Evolutionary conservation across 2,888 invertebrate genomes (phyloP), one percentile per base, ranked within the genome.

Genomic region (Chrysolina americana): DNA sequence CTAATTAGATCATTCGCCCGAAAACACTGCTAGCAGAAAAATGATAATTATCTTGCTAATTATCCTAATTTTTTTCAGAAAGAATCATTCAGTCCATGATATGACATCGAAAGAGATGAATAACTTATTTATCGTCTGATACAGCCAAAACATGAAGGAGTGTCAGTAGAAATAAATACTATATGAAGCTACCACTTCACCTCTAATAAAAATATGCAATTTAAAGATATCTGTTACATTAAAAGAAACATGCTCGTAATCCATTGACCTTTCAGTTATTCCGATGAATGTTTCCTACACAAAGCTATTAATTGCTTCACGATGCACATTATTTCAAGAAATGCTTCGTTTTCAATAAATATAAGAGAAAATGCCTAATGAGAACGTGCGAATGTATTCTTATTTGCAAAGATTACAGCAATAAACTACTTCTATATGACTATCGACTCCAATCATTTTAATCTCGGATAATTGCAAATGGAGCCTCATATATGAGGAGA

Each of bases 341-440:
- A 19, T 48, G 23, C 68, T 17, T 19, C 17, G 23, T 63, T 72
- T 50, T 63, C 62, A 68, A 72, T 68, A 72, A 72, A 47, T 48
- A 50, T 56, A 68, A 73, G 68, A 63, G 53, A 73, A 73, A 68
- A 64, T 64, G 28, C 28, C 17, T 63, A 73, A 73, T 68, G 73
- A 68, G 73, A 50, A 68, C 68, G 68, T 73, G 73, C 68, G 64
- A 73, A 68, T 53, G 53, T 64, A 53, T 68, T 73, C 62, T 73
- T 73, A 63, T 68, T 68, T 50, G 63, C 72, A 21, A 15, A 41
- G 48, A 66, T 74, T 70, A 70, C 48, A 62, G 63, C 64, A 74
- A 74, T 74, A 48, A 71, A 56, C 28, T 66, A 48, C 63, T 47
- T 53, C 19, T 53, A 53, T 68, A 68, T 53, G 68, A 53, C 41